These are phyloP conservation scores for Alosa sapidissima DNA, from an alignment of 2,797 vertebrate genomes.

Conservation along the genomic window DNA sequence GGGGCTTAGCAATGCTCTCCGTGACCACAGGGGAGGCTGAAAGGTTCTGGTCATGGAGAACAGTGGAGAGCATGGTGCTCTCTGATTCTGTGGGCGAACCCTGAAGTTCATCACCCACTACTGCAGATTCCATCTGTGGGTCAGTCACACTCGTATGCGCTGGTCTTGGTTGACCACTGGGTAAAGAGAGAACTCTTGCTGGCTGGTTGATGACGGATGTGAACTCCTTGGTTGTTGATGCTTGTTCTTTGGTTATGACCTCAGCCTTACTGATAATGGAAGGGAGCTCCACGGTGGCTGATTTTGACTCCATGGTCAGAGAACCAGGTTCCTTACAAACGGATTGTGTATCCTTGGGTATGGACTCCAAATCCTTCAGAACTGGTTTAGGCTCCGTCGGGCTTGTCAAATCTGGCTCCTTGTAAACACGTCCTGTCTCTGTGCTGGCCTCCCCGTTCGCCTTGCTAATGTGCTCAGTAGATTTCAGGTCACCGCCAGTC, in stretches of 20 bases:
- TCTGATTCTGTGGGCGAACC: background rate
- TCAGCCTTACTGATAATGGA: background rate
- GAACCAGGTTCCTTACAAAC: background rate
- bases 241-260: constrained; percentile 8
- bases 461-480: background rate
- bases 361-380: background rate
- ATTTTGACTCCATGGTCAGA: constrained; percentile 20
- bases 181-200: background rate
- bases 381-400: constrained; percentile 19
- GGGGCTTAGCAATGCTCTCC: background rate
- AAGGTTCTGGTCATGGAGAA: too few species aligned
- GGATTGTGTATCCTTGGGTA: background rate
- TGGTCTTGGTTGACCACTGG: background rate
- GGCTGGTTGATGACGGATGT: background rate
- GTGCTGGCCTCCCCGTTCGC: background rate
- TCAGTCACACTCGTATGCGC: background rate
- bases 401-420: constrained; percentile 3
- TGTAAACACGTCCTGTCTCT: background rate
- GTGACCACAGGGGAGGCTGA: background rate
- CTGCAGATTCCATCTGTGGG: background rate
- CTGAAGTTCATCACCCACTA: background rate
- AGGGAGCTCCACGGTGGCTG: background rate
- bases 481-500: background rate
- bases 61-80: too few species aligned
- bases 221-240: constrained; percentile 9